A percentile compares a stretch with the other conserved stretches of the same genome.
Evolutionary conservation across 2,113 vertebrate species (phyloP).

Genomic region (Eclectus roratus): DNA sequence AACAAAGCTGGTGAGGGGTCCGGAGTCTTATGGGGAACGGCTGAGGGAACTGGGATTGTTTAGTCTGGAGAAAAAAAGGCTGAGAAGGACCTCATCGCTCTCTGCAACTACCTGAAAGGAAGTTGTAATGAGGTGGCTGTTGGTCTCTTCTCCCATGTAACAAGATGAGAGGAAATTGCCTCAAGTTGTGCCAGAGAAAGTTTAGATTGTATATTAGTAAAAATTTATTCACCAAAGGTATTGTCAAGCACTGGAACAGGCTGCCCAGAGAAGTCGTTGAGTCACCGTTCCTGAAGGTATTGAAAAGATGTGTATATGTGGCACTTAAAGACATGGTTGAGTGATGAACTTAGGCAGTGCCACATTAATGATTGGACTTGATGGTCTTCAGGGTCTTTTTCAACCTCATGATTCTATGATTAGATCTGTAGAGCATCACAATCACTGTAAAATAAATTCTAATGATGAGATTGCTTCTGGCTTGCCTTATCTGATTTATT

Average conservation of each 20-base stretch:
- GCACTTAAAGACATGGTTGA: not conserved
- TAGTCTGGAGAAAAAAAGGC: not conserved
- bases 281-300: not conserved
- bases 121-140: not conserved
- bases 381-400: not conserved
- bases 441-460: not conserved
- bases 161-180: not conserved
- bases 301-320: not conserved
- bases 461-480: not conserved
- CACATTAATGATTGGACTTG: not conserved
- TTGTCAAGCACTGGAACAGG: not conserved
- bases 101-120: not conserved
- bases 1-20: not conserved
- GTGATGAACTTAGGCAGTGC: not conserved
- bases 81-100: not conserved
- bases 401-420: not conserved
- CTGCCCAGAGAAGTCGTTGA: not conserved
- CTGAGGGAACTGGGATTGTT: not conserved
- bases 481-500: not conserved
- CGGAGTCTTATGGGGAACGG: not conserved
- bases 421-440: not conserved
- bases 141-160: not conserved
- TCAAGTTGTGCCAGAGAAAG: not conserved
- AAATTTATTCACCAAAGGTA: not conserved
- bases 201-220: not conserved